Percentiles rank a stretch among this genome's conserved stretches.
Conservation (phyloP, 2,888 invertebrate species). For the Aproaerema taeniolella region DNA sequence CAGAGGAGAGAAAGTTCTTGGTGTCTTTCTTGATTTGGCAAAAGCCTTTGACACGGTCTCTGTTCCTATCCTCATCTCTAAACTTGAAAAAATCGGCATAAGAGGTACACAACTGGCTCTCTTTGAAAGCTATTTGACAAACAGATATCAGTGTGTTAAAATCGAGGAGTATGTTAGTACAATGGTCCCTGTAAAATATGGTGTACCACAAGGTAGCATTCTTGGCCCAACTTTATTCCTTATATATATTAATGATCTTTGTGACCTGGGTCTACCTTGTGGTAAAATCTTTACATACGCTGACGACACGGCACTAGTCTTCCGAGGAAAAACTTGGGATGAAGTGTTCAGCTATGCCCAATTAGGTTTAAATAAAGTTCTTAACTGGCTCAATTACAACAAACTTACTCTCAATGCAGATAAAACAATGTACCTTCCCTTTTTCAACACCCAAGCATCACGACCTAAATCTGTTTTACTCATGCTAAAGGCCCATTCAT, state of each 20-base stretch:
- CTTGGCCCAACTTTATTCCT: not conserved
- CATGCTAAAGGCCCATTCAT: not conserved
- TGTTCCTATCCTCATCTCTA: not conserved
- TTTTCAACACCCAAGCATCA: not conserved
- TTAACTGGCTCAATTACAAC: not conserved
- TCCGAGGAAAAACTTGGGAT: not conserved
- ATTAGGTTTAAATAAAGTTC: not conserved
- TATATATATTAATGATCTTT: not conserved
- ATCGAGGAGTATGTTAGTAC: not conserved
- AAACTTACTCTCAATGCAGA: not conserved
- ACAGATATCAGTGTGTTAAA: not conserved
- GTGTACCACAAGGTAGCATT: constrained; percentile 1
- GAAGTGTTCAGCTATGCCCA: not conserved
- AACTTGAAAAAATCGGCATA: not conserved
- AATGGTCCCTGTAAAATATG: not conserved
- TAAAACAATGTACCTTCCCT: not conserved
- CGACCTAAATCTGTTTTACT: not conserved
- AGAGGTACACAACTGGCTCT: not conserved
- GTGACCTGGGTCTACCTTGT: not conserved
- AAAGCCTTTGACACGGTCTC: too few relatives aligned
- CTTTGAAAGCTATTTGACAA: not conserved
- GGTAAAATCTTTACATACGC: not conserved
- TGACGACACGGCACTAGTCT: not conserved
- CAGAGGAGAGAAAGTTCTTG: constrained; percentile 3
- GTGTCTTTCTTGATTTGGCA: not conserved